Conservation (phyloP, 2,113 vertebrate genomes). For the Vimba vimba region DNA sequence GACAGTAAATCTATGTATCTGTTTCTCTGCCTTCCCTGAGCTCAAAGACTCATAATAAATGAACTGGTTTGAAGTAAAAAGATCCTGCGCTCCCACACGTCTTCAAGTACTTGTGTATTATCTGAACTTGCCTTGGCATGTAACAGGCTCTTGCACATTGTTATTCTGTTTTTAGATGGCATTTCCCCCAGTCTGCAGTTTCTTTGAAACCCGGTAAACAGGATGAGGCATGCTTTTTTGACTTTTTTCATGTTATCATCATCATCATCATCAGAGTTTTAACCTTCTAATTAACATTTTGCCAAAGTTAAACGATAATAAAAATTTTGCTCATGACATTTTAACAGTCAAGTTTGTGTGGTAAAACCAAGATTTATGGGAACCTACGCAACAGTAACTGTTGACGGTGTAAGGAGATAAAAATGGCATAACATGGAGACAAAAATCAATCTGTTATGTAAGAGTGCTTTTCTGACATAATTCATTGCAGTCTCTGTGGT, state of each 20-base stretch:
- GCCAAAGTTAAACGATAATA: neutral
- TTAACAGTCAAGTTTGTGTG: neutral
- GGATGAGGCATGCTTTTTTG: constrained; percentile 8
- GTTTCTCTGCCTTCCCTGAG: neutral
- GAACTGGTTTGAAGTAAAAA: constrained; percentile 13
- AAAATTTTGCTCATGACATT: neutral
- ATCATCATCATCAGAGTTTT: neutral
- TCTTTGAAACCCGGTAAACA: neutral
- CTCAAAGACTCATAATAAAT: neutral
- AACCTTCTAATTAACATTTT: neutral
- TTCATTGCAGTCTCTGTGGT: neutral
- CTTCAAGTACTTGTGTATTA: neutral
- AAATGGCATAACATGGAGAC: neutral
- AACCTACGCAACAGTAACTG: neutral
- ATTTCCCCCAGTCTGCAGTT: neutral
- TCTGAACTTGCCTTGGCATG: constrained; percentile 32
- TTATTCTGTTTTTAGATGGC: constrained; percentile 11
- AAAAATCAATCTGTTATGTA: neutral
- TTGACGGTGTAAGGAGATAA: neutral
- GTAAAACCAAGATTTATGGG: neutral
- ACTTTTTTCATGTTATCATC: neutral
- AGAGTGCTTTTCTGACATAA: neutral
- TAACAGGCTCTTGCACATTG: neutral
- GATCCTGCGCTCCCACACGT: neutral
- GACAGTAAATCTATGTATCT: neutral